Conservation (phyloP, 2,113 vertebrate genomes). For the Emydura subglobosa region DNA sequence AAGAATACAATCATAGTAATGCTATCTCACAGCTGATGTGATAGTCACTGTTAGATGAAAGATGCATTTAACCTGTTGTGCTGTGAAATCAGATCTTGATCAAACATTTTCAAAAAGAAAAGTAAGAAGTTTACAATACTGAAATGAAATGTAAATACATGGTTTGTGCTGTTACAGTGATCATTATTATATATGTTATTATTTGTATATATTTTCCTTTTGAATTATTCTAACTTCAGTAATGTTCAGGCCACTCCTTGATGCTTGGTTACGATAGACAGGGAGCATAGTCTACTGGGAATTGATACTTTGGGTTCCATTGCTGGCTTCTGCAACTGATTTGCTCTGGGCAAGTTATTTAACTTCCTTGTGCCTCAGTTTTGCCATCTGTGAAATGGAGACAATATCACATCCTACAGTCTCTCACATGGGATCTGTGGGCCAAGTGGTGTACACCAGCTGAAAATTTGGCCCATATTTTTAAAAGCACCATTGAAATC, state of each 20-base stretch:
- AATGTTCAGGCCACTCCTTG: rapidly evolving
- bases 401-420: not conserved
- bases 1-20: not conserved
- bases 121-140: not conserved
- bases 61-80: not conserved
- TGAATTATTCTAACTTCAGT: not conserved
- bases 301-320: too few relatives aligned
- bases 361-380: too few relatives aligned
- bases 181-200: not conserved
- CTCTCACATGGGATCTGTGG: not conserved
- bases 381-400: rapidly evolving
- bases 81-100: not conserved
- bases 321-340: too few relatives aligned
- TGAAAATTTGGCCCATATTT: not conserved
- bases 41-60: not conserved
- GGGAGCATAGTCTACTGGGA: too few relatives aligned
- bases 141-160: not conserved
- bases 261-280: not conserved
- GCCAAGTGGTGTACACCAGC: not conserved
- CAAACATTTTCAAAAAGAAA: not conserved
- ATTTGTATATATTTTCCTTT: not conserved
- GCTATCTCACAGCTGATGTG: not conserved
- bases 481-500: too few relatives aligned
- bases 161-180: not conserved
- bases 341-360: too few relatives aligned